Percentiles rank a stretch among this genome's conserved stretches.
phyloP scores from a whole-genome alignment of 2,113 vertebrate genomes.

The Cavia aperea region DNA sequence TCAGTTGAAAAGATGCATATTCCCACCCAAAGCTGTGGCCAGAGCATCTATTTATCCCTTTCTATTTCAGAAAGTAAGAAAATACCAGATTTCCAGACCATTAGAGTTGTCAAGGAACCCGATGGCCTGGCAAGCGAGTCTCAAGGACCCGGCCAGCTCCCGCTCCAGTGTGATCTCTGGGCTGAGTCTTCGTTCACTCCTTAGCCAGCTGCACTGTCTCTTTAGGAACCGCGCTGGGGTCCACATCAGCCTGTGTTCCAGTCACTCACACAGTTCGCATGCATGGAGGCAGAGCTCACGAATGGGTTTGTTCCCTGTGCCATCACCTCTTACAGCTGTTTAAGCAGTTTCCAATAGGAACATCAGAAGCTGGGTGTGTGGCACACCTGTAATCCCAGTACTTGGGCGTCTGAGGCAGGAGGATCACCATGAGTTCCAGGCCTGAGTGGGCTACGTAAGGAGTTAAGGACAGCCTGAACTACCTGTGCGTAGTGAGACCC shows the following conservation, averaged over 20 bases:
- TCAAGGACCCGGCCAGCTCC: background rate
- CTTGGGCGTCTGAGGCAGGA: background rate
- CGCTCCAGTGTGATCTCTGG: background rate
- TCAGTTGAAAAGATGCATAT: background rate
- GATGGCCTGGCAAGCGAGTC: background rate
- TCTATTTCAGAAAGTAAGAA: conserved; percentile 2
- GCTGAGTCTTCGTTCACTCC: background rate
- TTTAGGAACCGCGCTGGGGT: background rate
- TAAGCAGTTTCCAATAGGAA: background rate
- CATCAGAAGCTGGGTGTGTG: background rate
- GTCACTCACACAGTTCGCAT: background rate
- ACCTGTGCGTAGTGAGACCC: background rate
- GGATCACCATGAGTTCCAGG: background rate
- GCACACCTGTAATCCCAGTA: background rate
- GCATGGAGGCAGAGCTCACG: background rate
- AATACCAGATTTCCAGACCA: background rate
- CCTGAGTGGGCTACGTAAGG: background rate
- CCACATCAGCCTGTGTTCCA: background rate
- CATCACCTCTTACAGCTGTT: background rate
- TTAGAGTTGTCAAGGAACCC: background rate
- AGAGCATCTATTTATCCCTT: background rate
- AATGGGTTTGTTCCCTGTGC: background rate
- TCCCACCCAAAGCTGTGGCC: background rate
- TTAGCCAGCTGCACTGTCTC: background rate
- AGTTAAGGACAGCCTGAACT: background rate